phyloP scores from a whole-genome alignment of 2,113 vertebrate species.

The Hypocryptadius cinnamomeus region DNA sequence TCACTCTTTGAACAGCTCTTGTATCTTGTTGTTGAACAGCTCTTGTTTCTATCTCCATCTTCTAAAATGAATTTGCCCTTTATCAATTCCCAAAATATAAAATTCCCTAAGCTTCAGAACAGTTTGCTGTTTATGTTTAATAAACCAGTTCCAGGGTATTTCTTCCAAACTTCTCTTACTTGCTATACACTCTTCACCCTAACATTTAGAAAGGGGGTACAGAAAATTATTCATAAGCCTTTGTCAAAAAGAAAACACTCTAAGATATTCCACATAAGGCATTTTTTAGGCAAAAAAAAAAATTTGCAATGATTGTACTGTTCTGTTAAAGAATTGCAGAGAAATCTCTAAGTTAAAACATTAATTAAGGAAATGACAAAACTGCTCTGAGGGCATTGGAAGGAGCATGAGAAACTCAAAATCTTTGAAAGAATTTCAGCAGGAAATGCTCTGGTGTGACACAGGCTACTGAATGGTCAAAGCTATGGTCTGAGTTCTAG shows the following conservation, averaged over 20 bases:
- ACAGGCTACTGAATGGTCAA: background rate
- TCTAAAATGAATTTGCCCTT: background rate
- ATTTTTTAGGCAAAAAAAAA: background rate
- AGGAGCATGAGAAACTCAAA: conserved; percentile 8
- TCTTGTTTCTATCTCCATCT: background rate
- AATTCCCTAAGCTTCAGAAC: background rate
- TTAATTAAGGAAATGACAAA: background rate
- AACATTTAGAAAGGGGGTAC: background rate
- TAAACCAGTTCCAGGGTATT: background rate
- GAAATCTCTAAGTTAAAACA: background rate
- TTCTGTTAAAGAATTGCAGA: background rate
- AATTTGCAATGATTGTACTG: background rate
- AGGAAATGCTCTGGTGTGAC: background rate
- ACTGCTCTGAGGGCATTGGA: background rate
- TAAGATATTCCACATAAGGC: background rate
- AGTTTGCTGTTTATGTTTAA: background rate
- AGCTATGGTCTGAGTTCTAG: background rate
- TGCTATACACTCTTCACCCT: background rate
- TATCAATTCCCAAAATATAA: background rate
- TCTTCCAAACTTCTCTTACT: background rate
- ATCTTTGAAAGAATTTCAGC: background rate
- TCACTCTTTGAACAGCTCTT: background rate
- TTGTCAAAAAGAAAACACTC: background rate
- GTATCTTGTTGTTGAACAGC: background rate
- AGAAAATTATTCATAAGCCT: background rate